A percentile compares a stretch with the other conserved stretches of the same genome.
Evolutionary conservation across 2,888 invertebrate species (phyloP).

Genomic region (Beris chalybata): DNA sequence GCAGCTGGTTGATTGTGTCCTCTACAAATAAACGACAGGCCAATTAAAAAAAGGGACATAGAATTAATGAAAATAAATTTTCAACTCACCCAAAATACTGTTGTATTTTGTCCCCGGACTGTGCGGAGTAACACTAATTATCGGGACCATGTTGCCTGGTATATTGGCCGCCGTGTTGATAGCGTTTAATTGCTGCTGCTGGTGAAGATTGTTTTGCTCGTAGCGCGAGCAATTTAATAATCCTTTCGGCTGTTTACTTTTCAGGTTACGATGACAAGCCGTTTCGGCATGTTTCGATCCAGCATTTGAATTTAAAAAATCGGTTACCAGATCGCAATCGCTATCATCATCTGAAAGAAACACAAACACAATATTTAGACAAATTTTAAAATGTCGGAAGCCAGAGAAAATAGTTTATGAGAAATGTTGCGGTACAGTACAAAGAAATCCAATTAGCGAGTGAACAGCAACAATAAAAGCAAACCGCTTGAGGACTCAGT

Average conservation of each 20-base stretch:
- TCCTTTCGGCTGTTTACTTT: conserved; percentile 32
- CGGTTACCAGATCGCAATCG: conserved; percentile 55
- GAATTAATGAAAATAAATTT: conserved; percentile 5
- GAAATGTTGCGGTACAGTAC: no score
- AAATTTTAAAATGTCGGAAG: no score
- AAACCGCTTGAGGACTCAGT: no score
- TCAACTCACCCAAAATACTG: conserved; percentile 60
- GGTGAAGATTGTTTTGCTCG: conserved; percentile 32
- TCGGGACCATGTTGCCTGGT: conserved; percentile 66
- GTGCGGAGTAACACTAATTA: conserved; percentile 86
- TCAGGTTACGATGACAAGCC: conserved; percentile 18
- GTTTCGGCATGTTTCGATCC: conserved; percentile 18
- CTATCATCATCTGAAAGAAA: conserved; percentile 50
- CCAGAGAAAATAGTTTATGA: no score
- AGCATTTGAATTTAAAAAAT: conserved; percentile 51
- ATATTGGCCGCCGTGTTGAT: conserved; percentile 48
- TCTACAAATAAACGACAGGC: conserved; percentile 42
- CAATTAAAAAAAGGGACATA: not conserved
- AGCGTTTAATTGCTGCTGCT: conserved; percentile 35
- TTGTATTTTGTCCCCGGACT: conserved; percentile 77
- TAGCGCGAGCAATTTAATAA: conserved; percentile 30
- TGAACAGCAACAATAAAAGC: no score
- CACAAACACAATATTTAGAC: conserved; percentile 2
- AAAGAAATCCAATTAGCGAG: no score
- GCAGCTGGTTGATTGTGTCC: conserved; percentile 55